Evolutionary conservation across 2,888 invertebrate genomes (phyloP), one percentile per base, ranked within the genome.

Genomic region (Eristalinus aeneus): DNA sequence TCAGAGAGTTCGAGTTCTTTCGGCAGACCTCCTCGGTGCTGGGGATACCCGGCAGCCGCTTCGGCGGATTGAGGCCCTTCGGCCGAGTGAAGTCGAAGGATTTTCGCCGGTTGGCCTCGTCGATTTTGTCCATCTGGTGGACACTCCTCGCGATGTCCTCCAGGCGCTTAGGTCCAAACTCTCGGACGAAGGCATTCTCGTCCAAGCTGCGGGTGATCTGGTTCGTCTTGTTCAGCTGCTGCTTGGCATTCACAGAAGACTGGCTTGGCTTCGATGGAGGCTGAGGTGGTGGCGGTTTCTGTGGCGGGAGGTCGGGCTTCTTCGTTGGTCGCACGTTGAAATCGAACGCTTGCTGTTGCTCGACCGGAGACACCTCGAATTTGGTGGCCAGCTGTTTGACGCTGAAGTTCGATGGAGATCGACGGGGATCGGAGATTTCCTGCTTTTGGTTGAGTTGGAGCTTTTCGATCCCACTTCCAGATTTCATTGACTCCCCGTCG

Each of bases 181-280:
- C 96, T 85, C 95, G 94, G 1, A 95, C 93, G 88, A 96, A 96
- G 11, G 95, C 96, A 88, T 95, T 95, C 89, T 96, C 96, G 90
- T 96, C 96, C 73, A 96, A 91, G 0, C 96, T 96, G 31, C 96
- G 93, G 0, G 96, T 95, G 56, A 93, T 92, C 89, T 95, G 95
- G 71, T 93, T 92, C 0, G 95, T 94, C 87, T 94, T 94, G 89
- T 95, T 95, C 0, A 95, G 93, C 69, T 94, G 90, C 79, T 90
- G 89, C 16, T 76, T 77, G 20, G 58, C 46, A 32, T 63, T 83
- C 1, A 63, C 36, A 16, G 73, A 63, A 0, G 79, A 63, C 1
- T 82, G 86, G 22, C 34, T 54, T 2, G 86, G 82, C 54, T 86
- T 81, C 0, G 22, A 63, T 3, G 86, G 81, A 0, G 77, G 86